Percentiles rank a stretch among this genome's conserved stretches.
phyloP scores from a whole-genome alignment of 2,888 invertebrate species.

The Adelognathus sp. region DNA sequence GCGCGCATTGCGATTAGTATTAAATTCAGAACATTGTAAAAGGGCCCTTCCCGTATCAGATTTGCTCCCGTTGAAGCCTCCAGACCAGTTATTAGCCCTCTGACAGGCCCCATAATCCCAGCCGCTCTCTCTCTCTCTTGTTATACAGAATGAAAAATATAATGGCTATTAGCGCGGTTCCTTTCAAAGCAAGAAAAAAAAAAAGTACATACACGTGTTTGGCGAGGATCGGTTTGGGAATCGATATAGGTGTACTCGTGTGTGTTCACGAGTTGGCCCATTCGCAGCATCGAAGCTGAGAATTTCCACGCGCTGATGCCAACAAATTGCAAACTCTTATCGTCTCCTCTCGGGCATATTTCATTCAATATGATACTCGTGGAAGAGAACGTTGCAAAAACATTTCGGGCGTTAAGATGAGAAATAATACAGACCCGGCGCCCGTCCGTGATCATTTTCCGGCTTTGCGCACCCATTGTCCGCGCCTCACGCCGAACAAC shows the following conservation, averaged over 20 bases:
- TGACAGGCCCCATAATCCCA: constrained; percentile 79
- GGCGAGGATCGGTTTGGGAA: constrained; percentile 1
- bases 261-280: too few relatives aligned
- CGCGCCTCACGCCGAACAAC: constrained; percentile 47
- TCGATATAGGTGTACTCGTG: constrained; percentile 29
- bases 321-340: not conserved
- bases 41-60: constrained; percentile 78
- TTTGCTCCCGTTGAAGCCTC: constrained; percentile 68
- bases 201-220: constrained; percentile 14
- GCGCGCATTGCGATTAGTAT: constrained; percentile 77
- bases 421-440: not conserved
- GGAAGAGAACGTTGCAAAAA: too few relatives aligned
- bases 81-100: constrained; percentile 78
- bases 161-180: constrained; percentile 75
- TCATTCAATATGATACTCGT: too few relatives aligned
- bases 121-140: constrained; percentile 60
- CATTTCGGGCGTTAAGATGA: not conserved
- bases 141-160: constrained; percentile 72
- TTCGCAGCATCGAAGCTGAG: too few relatives aligned
- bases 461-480: constrained; percentile 74
- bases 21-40: constrained; percentile 79
- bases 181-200: constrained; percentile 64
- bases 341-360: too few relatives aligned
- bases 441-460: constrained; percentile 66
- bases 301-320: not conserved